Evolutionary conservation across 2,888 invertebrate species (phyloP).

Genomic region (Pasiphila rectangulata): DNA sequence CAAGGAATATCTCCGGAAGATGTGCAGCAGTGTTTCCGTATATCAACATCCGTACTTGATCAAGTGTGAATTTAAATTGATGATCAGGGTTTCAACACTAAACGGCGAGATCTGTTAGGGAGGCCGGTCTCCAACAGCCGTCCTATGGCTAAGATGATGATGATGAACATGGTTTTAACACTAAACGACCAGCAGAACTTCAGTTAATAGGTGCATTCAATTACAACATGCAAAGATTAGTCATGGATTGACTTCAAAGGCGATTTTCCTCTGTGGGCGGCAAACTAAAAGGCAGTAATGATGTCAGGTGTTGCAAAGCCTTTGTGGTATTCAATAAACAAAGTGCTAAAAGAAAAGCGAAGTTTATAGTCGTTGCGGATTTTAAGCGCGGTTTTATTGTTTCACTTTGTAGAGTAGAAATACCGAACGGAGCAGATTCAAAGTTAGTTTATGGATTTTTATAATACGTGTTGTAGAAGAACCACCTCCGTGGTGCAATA

Average conservation of each 20-base stretch:
- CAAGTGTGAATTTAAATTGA: too few relatives aligned
- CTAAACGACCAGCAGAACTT: not conserved
- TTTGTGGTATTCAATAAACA: constrained; percentile 58
- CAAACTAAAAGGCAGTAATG: constrained; percentile 54
- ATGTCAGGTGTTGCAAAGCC: constrained; percentile 54
- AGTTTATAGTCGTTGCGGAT: constrained; percentile 60
- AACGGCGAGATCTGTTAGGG: not conserved
- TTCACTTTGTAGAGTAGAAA: constrained; percentile 26
- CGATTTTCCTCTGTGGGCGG: constrained; percentile 37
- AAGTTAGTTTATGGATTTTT: too few relatives aligned
- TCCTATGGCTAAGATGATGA: too few relatives aligned
- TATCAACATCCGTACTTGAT: too few relatives aligned
- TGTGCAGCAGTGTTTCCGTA: too few relatives aligned
- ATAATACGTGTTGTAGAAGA: too few relatives aligned
- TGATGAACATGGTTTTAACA: not conserved
- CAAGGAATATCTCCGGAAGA: too few relatives aligned
- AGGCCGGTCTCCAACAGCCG: too few relatives aligned
- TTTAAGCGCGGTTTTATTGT: constrained; percentile 47
- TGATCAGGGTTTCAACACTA: not conserved
- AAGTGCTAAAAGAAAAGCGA: constrained; percentile 65
- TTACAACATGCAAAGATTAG: constrained; percentile 23
- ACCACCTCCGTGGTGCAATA: too few relatives aligned
- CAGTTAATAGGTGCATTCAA: constrained; percentile 12
- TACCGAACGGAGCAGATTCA: not conserved
- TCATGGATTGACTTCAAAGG: constrained; percentile 22